Evolutionary conservation across 92 coral and sea anemone genomes (phyloP).

Genomic region (Scolanthus callimorphus): DNA sequence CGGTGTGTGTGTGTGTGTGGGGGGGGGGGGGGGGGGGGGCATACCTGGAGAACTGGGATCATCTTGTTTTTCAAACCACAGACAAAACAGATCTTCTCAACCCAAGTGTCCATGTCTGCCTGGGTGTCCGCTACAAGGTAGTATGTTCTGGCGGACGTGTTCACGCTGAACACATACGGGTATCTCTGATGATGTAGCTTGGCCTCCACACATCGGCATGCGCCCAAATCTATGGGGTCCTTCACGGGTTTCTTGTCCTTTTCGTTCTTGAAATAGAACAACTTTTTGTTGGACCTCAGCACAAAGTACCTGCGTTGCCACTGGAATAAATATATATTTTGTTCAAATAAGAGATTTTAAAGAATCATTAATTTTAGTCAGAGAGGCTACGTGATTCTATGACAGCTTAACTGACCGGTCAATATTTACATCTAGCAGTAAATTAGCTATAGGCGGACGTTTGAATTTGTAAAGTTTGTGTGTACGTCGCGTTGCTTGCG

Average conservation of each 20-base stretch:
- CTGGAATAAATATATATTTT: constrained; percentile 32
- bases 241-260: constrained; percentile 66
- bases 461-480: too few relatives aligned
- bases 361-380: not conserved
- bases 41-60: constrained; percentile 50
- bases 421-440: not conserved
- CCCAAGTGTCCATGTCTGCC: constrained; percentile 74
- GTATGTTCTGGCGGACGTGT: constrained; percentile 50
- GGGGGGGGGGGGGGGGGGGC: too few relatives aligned
- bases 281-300: constrained; percentile 52
- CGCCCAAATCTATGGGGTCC: constrained; percentile 52
- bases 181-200: constrained; percentile 63
- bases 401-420: too few relatives aligned
- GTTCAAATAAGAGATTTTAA: not conserved
- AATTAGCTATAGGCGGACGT: too few relatives aligned
- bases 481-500: too few relatives aligned
- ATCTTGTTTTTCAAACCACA: constrained; percentile 82
- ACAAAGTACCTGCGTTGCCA: constrained; percentile 84
- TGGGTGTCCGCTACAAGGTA: constrained; percentile 75
- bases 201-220: constrained; percentile 66
- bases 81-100: constrained; percentile 55
- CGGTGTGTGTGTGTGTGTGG: too few relatives aligned
- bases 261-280: constrained; percentile 67
- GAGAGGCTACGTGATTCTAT: too few relatives aligned
- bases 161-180: constrained; percentile 71